A percentile compares a stretch with the other conserved stretches of the same genome.
These are phyloP conservation scores for Pteropus alecto DNA, from an alignment of 2,113 vertebrate genomes.

Conservation along the genomic window DNA sequence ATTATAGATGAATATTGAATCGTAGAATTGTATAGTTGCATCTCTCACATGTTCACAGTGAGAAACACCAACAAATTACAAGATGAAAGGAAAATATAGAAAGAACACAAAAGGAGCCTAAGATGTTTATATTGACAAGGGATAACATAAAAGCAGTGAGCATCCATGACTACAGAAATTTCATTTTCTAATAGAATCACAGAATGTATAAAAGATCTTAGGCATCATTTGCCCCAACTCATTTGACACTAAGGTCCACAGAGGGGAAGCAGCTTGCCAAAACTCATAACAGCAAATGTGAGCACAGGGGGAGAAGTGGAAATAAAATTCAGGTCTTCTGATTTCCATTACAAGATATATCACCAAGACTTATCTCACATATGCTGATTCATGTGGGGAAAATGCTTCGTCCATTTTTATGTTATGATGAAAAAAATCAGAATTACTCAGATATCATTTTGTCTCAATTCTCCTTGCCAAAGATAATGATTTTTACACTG, in stretches of 20 bases:
- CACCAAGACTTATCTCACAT: background rate
- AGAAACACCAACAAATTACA: slow-evolving; percentile 14
- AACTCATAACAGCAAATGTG: background rate
- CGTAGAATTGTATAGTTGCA: background rate
- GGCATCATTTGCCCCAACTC: background rate
- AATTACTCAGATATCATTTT: slow-evolving; percentile 27
- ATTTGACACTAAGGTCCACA: background rate
- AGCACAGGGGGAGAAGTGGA: background rate
- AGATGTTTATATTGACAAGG: background rate
- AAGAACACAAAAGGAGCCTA: background rate
- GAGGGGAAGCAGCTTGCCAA: background rate
- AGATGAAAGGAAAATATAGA: background rate
- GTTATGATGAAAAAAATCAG: background rate
- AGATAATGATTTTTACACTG: background rate
- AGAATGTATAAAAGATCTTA: slow-evolving; percentile 1
- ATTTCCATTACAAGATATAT: background rate
- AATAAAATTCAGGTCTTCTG: background rate
- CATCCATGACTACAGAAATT: background rate
- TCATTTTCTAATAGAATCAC: background rate
- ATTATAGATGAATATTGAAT: background rate
- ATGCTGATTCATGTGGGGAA: background rate
- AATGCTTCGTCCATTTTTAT: background rate
- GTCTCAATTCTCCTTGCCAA: background rate
- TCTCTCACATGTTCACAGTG: background rate
- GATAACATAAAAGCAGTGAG: slow-evolving; percentile 2